Evolutionary conservation across 2,797 vertebrate genomes (phyloP), one percentile per base, ranked within the genome.

Genomic region (Acanthurus leucopareius): DNA sequence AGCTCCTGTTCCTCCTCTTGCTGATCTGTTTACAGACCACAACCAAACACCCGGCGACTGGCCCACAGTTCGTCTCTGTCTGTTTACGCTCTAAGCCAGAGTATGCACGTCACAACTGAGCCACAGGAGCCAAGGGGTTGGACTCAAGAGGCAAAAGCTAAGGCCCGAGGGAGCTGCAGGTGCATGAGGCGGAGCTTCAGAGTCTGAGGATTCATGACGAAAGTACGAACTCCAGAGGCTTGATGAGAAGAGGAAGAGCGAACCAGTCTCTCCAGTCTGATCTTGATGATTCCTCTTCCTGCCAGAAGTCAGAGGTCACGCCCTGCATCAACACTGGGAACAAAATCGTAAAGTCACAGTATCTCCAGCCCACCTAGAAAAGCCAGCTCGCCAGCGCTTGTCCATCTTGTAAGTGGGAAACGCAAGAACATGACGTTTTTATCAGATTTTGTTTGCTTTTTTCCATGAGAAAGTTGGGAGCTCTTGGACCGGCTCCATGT

Each of bases 391-490:
- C 80, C 79, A 87, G 79, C 73, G 54, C 81, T 89, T 80, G 85
- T 86, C 83, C 83, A 73, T 91, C 75, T 89, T 65, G 40, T 42
- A 85, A 91, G 86, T 92, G 89, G 89, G 90, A 93, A 91, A 91
- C 58, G 60, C 80, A 82, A 76, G 87, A 92, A 88, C 87, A 88
- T 92, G 91, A 92, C 79, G 82, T 92, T 90, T 86, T 87, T 89
- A 90, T 91, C 73, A 86, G 92, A 92, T 89, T 82, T 87, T 94
- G 87, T 94, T 95, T 94, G 85, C 76, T 44, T 92, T 90, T 91
- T 90, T 95, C 92, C 95, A 95, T 96, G 95, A 96, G 95, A 96
- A 96, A 94, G 87, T 92, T 86, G 83, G 75, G 75, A 93, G 82
- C 73, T 88, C 78, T 95, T 95, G 95, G 93, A 94, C 80, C 1